phyloP scores from a whole-genome alignment of 92 coral and sea anemone species.

The Hydrozoanthus gracilis region DNA sequence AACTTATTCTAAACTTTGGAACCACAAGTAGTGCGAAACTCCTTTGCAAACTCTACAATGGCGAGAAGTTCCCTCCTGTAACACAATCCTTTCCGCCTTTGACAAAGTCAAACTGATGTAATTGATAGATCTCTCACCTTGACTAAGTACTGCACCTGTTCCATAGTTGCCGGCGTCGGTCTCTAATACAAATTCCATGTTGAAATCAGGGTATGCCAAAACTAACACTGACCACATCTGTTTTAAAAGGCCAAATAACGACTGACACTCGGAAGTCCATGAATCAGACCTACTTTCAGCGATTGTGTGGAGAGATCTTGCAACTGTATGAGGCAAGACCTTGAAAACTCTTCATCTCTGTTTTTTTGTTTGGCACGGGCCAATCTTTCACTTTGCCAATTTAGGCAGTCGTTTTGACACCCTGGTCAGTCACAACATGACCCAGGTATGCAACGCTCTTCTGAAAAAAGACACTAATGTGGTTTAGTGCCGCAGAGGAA shows the following conservation, averaged over 20 bases:
- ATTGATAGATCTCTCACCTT: too few relatives aligned
- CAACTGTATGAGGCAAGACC: slow-evolving; percentile 61
- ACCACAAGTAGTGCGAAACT: too few relatives aligned
- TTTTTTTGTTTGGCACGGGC: slow-evolving; percentile 30
- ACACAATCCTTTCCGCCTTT: too few relatives aligned
- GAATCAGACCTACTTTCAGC: slow-evolving; percentile 44
- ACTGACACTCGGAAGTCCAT: slow-evolving; percentile 52
- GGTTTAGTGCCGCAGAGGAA: slow-evolving; percentile 52
- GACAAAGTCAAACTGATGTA: too few relatives aligned
- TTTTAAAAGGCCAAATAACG: slow-evolving; percentile 55
- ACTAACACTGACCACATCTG: slow-evolving; percentile 48
- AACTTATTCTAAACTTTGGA: too few relatives aligned
- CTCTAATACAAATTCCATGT: slow-evolving; percentile 48
- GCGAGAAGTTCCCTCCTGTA: too few relatives aligned
- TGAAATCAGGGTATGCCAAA: slow-evolving; percentile 49
- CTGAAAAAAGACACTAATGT: slow-evolving; percentile 4
- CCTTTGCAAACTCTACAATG: too few relatives aligned
- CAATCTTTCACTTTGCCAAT: slow-evolving; percentile 27
- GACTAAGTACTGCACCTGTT: too few relatives aligned
- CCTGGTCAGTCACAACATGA: slow-evolving; percentile 56
- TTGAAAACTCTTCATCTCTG: slow-evolving; percentile 49
- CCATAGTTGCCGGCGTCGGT: slow-evolving; percentile 64
- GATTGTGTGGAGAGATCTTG: slow-evolving; percentile 61
- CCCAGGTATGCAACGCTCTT: slow-evolving; percentile 52
- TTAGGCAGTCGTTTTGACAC: slow-evolving; percentile 46